Base-by-base conservation (phyloP, 2,113 vertebrate species). In the Coptodon bakossiorum region DNA sequence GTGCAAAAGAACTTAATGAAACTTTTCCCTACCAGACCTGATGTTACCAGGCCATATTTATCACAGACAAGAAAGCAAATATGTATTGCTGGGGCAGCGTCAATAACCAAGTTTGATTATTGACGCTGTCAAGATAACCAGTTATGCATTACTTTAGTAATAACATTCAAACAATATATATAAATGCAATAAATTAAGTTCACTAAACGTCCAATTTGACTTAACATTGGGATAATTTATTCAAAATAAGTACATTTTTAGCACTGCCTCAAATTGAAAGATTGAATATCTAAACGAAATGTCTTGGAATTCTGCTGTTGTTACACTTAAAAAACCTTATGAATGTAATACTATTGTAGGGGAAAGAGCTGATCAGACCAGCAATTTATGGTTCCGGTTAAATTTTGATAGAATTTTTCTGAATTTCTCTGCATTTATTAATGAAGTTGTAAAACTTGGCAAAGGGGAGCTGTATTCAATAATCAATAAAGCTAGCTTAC, bases 61-160 rank as follows among this genome's bases (percentile, higher is more conserved):
- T 3, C 17, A 38, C 0, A 38, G 31, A 66, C 61, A 38, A 66
- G 31, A 66, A 13, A 66, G 34, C 19, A 38, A 66, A 66, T 66
- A 38, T n/a, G 10, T 2, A 0, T 38, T 66, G 61, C 34, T 38
- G 34, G 10, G 19, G 17, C 34, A 36, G 0, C 3, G 0, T 7
- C 3, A 63, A 19, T 63, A 63, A 63, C 29, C 0, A 63, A 34
- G 17, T 1, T 0, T 38, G 17, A n/a, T 5, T 38, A 7, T 66
- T 36, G 61, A 66, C 0, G 0, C 61, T 66, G 61, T 1, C 52
- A 54, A 22, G 9, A 54, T 6, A 54, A 12, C 53, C 0, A 54
- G 53, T 24, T 24, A 54, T 54, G 10, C 53, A 24, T 22, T 66
- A 38, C 34, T 66, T 66, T 66, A 38, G 10, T 66, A 66, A 66